phyloP scores from a whole-genome alignment of 2,113 vertebrate species.

The Microtus richardsoni region DNA sequence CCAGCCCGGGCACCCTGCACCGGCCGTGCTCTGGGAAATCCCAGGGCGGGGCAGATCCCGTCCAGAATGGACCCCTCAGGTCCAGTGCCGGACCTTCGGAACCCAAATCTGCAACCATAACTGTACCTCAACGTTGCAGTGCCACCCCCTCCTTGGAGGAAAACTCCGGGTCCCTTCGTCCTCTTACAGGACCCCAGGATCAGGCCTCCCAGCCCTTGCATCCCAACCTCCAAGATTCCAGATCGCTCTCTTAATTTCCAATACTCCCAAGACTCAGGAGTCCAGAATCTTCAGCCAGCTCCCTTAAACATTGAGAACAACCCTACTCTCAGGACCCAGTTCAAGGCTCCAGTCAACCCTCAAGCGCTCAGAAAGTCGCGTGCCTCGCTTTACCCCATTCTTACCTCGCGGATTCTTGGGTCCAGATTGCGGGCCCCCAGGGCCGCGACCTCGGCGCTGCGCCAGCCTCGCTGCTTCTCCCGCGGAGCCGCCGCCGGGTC shows the following conservation, averaged over 20 bases:
- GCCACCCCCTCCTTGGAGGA: not conserved
- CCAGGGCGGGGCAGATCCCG: not conserved
- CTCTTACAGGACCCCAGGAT: not conserved
- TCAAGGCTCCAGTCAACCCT: not conserved
- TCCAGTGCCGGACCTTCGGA: not conserved
- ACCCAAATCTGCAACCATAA: not conserved
- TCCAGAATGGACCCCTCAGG: not conserved
- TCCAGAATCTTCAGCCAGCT: not conserved
- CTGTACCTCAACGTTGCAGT: not conserved
- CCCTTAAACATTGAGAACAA: not conserved
- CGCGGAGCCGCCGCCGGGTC: conserved; percentile 76
- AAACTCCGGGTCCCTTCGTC: not conserved
- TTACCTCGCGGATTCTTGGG: conserved; percentile 73
- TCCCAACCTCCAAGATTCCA: not conserved
- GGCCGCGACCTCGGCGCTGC: conserved; percentile 83
- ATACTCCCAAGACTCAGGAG: not conserved
- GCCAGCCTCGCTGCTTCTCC: conserved; percentile 78
- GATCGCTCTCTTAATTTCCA: not conserved
- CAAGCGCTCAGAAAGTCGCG: too few species aligned
- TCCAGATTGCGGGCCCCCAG: conserved; percentile 70
- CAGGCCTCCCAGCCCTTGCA: not conserved
- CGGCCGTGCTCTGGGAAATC: not conserved
- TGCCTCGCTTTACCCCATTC: not conserved
- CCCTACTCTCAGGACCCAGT: not conserved
- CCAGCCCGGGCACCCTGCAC: not conserved